Evolutionary conservation across 2,113 vertebrate species (phyloP).

Genomic region (Stigmatopora nigra): DNA sequence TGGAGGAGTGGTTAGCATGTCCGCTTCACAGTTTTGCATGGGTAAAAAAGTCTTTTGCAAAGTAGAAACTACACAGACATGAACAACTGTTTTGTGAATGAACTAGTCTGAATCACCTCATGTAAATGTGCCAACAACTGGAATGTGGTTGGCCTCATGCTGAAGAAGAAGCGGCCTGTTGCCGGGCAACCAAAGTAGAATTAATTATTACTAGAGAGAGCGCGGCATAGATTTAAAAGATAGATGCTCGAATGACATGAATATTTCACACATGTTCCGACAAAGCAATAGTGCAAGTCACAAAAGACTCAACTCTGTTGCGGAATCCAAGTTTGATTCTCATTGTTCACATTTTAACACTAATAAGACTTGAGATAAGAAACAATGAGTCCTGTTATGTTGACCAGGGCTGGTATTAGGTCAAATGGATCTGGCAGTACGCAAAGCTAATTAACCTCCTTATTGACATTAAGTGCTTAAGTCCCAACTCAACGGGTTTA

Average conservation of each 20-base stretch:
- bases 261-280: constrained; percentile 21
- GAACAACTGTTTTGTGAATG: not conserved
- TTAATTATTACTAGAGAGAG: constrained; percentile 24
- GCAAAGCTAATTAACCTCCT: constrained; percentile 50
- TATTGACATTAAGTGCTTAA: constrained; percentile 36
- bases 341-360: not conserved
- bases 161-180: constrained; percentile 39
- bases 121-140: constrained; percentile 22
- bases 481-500: constrained; percentile 40
- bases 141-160: constrained; percentile 37
- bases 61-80: not conserved
- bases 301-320: not conserved
- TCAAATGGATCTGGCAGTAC: constrained; percentile 32
- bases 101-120: not conserved
- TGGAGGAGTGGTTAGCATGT: too few relatives aligned
- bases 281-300: not conserved
- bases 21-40: too few relatives aligned
- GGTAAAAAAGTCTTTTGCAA: not conserved
- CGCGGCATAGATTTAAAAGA: constrained; percentile 34
- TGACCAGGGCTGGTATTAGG: not conserved
- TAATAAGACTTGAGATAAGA: not conserved
- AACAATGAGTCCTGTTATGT: not conserved
- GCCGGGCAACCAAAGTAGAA: constrained; percentile 59
- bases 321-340: not conserved
- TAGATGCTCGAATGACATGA: constrained; percentile 50